phyloP scores from a whole-genome alignment of 1,140 invertebrate genomes.

The Drosophila serrata region DNA sequence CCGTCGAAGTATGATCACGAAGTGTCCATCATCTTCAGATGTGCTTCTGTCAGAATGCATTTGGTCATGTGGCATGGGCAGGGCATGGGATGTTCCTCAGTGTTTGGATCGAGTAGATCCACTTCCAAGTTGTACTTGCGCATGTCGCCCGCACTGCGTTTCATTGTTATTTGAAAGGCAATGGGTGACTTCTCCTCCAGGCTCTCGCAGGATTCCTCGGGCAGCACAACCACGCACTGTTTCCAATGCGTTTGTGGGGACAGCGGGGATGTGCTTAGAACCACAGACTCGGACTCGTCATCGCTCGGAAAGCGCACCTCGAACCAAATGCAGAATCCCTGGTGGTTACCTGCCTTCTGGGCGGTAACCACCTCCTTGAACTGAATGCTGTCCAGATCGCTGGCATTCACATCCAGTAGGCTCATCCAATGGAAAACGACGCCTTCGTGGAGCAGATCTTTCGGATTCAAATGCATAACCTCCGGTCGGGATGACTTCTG shows the following conservation, averaged over 20 bases:
- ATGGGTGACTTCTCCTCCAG: conserved; percentile 88
- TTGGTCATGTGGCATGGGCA: conserved; percentile 92
- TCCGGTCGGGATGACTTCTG: conserved; percentile 87
- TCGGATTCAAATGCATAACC: conserved; percentile 85
- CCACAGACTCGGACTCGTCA: conserved; percentile 81
- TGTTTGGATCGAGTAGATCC: conserved; percentile 89
- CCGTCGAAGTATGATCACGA: conserved; percentile 9
- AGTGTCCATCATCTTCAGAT: conserved; percentile 75
- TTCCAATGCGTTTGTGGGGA: conserved; percentile 97
- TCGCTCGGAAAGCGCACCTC: conserved; percentile 87
- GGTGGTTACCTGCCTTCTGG: conserved; percentile 88
- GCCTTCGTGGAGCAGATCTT: conserved; percentile 87
- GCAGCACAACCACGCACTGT: conserved; percentile 95
- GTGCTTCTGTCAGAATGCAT: conserved; percentile 89
- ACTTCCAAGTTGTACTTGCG: conserved; percentile 88
- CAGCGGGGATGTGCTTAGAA: conserved; percentile 91
- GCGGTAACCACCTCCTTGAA: conserved; percentile 86
- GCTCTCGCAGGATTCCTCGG: conserved; percentile 85
- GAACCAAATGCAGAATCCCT: conserved; percentile 91
- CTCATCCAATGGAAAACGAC: conserved; percentile 87
- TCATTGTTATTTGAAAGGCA: conserved; percentile 89
- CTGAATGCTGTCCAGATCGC: conserved; percentile 86
- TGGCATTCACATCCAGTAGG: conserved; percentile 86
- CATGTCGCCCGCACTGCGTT: conserved; percentile 85
- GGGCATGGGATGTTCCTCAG: conserved; percentile 91